A percentile compares a stretch with the other conserved stretches of the same genome.
Evolutionary conservation across 2,888 invertebrate genomes (phyloP).

Genomic region (Cepaea hortensis): DNA sequence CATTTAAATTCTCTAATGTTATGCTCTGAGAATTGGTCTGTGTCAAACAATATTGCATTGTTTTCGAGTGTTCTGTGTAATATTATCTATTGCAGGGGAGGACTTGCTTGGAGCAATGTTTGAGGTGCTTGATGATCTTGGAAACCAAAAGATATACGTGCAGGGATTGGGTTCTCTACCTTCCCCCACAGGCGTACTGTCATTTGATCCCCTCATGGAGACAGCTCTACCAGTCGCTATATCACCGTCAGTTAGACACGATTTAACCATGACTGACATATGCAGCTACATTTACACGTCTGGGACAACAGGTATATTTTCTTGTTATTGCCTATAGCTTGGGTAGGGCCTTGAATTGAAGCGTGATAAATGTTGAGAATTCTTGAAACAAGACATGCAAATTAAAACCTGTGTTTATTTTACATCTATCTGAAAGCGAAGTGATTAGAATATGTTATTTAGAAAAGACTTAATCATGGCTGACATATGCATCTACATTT

Average conservation of each 20-base stretch:
- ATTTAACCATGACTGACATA: conserved; percentile 58
- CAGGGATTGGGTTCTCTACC: conserved; percentile 52
- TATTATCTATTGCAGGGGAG: conserved; percentile 53
- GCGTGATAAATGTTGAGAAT: not conserved
- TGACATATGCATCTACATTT: conserved; percentile 87
- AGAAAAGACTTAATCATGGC: conserved; percentile 51
- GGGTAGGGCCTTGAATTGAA: no score
- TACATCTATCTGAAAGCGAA: no score
- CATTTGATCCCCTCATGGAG: conserved; percentile 58
- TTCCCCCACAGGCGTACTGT: conserved; percentile 56
- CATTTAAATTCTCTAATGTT: no score
- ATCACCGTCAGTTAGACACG: conserved; percentile 52
- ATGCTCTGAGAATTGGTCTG: not conserved
- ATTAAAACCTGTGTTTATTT: no score
- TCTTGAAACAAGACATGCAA: no score
- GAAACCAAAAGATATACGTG: conserved; percentile 56
- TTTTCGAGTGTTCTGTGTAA: not conserved
- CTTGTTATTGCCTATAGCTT: not conserved
- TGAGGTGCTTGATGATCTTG: conserved; percentile 59
- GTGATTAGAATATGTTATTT: no score
- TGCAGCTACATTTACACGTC: conserved; percentile 97
- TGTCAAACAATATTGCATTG: not conserved
- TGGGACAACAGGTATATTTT: conserved; percentile 69
- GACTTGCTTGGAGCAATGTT: conserved; percentile 61
- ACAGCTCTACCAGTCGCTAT: conserved; percentile 52